Conservation (phyloP, 2,888 invertebrate species). For the Sturmia bella region DNA sequence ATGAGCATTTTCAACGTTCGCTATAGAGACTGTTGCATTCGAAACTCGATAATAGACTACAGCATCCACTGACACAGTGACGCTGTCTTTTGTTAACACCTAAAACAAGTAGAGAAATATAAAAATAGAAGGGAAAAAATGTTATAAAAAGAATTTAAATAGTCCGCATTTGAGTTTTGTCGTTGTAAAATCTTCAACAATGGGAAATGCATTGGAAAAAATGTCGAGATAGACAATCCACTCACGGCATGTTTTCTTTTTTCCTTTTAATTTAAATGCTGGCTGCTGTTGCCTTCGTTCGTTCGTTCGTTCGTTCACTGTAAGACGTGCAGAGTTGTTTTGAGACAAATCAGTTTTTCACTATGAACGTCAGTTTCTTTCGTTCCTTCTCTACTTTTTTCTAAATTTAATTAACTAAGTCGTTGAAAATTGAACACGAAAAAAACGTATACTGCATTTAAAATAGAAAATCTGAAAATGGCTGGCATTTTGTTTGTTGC, state of each 20-base stretch:
- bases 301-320: slow-evolving; percentile 8
- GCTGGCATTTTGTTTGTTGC: not conserved
- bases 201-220: slow-evolving; percentile 32
- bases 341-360: slow-evolving; percentile 7
- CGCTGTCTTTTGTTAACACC: slow-evolving; percentile 94
- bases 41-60: slow-evolving; percentile 96
- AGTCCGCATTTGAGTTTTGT: slow-evolving; percentile 32
- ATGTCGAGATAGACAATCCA: slow-evolving; percentile 19
- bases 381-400: slow-evolving; percentile 17
- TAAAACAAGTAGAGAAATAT: slow-evolving; percentile 70
- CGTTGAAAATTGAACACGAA: not conserved
- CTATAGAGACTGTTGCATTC: slow-evolving; percentile 97
- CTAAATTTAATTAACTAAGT: slow-evolving; percentile 39
- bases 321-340: not conserved
- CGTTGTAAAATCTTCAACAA: slow-evolving; percentile 35
- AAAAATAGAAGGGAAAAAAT: not conserved
- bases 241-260: not conserved
- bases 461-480: no score
- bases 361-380: slow-evolving; percentile 1
- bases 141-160: not conserved
- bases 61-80: slow-evolving; percentile 98
- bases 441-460: not conserved
- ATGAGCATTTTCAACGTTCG: slow-evolving; percentile 98
- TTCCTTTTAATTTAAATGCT: not conserved
- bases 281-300: slow-evolving; percentile 19